phyloP scores from a whole-genome alignment of 2,113 vertebrate genomes.

The Saccopteryx leptura region DNA sequence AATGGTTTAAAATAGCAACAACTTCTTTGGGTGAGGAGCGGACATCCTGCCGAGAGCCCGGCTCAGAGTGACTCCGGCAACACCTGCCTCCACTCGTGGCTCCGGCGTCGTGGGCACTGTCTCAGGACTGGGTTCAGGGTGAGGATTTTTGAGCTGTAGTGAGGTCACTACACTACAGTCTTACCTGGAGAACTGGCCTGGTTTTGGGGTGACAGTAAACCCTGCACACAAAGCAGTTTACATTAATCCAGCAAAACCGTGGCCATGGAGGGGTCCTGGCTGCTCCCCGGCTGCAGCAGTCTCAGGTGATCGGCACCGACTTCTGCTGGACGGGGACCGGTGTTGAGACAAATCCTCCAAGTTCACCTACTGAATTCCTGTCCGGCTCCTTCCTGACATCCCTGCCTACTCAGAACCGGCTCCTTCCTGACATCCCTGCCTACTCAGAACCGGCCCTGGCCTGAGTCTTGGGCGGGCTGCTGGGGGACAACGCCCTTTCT shows the following conservation, averaged over 20 bases:
- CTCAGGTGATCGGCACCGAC: fast-evolving
- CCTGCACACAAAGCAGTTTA: conserved; percentile 96
- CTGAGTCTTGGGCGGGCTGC: fast-evolving
- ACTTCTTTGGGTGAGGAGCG: conserved; percentile 83
- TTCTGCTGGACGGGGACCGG: background rate
- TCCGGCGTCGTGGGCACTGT: conserved; percentile 88
- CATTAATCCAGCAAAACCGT: conserved; percentile 88
- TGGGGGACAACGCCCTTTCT: no score
- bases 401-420: background rate
- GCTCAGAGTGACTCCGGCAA: background rate
- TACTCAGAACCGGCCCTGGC: background rate
- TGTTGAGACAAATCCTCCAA: background rate
- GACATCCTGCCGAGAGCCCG: background rate
- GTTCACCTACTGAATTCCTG: background rate
- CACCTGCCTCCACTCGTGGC: conserved; percentile 86
- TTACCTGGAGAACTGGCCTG: conserved; percentile 98
- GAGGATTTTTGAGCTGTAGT: conserved; percentile 93
- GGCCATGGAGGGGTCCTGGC: conserved; percentile 25
- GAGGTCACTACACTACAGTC: conserved; percentile 96
- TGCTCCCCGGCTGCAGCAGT: background rate
- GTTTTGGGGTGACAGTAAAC: conserved; percentile 96
- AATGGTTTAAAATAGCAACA: conserved; percentile 68
- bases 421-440: no score
- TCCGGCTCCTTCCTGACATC: no score
- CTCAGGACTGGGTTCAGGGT: conserved; percentile 83